These are phyloP conservation scores for Eupleurogrammus muticus DNA, from an alignment of 2,797 vertebrate genomes.

Conservation along the genomic window DNA sequence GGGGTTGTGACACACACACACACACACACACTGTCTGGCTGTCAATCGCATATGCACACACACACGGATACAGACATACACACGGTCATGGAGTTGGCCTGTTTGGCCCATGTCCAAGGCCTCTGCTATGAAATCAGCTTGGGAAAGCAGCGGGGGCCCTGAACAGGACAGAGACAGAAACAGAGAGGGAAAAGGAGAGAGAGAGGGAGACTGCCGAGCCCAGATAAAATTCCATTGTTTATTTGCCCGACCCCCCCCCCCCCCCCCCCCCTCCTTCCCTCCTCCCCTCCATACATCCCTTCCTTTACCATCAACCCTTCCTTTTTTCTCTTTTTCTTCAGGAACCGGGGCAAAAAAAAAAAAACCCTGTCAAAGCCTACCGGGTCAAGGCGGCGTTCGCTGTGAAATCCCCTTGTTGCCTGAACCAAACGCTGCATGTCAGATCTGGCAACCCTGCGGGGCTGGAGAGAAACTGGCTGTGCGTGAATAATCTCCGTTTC, in stretches of 20 bases:
- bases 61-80: conserved; percentile 25
- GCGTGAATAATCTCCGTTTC: conserved; percentile 35
- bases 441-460: conserved; percentile 30
- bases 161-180: conserved; percentile 70
- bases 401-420: conserved; percentile 49
- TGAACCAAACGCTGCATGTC: conserved; percentile 33
- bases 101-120: conserved; percentile 71
- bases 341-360: conserved; percentile 40
- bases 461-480: conserved; percentile 32
- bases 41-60: conserved; percentile 30
- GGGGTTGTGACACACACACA: conserved; percentile 29
- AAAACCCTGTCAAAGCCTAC: conserved; percentile 34
- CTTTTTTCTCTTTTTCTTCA: conserved; percentile 49
- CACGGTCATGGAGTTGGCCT: conserved; percentile 47
- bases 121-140: conserved; percentile 78
- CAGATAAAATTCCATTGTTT: conserved; percentile 80
- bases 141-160: conserved; percentile 76
- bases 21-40: conserved; percentile 25
- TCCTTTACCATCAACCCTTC: conserved; percentile 60
- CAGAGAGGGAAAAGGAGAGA: conserved; percentile 49
- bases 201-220: conserved; percentile 59
- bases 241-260: conserved; percentile 62
- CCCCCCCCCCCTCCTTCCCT: conserved; percentile 54
- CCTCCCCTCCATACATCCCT: conserved; percentile 59
- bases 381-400: conserved; percentile 50